Conservation (phyloP, 2,797 vertebrate species). For the Neosilurus mollespiculum region DNA sequence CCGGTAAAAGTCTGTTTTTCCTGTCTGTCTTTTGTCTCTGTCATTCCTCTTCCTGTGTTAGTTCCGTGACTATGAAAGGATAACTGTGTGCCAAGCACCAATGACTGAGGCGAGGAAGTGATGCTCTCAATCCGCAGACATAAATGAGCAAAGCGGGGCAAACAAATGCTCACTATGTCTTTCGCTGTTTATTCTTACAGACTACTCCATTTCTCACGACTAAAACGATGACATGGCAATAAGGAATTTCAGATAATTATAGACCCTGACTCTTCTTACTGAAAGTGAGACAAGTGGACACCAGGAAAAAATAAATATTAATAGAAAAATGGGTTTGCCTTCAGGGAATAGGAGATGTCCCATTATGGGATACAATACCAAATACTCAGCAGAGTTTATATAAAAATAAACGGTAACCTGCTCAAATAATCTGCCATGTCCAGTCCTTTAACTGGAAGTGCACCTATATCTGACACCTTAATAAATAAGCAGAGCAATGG, state of each 20-base stretch:
- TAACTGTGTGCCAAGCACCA: background rate
- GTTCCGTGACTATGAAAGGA: slow-evolving; percentile 13
- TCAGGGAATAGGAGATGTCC: slow-evolving; percentile 46
- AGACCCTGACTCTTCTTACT: slow-evolving; percentile 37
- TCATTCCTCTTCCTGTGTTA: slow-evolving; percentile 1
- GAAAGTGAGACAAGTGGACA: slow-evolving; percentile 40
- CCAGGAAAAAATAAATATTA: slow-evolving; percentile 28
- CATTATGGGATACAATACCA: slow-evolving; percentile 45
- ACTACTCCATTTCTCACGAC: background rate
- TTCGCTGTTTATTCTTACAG: background rate
- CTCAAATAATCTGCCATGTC: slow-evolving; percentile 36
- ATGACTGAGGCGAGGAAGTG: slow-evolving; percentile 8
- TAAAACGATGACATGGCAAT: slow-evolving; percentile 16
- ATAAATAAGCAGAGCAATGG: slow-evolving; percentile 38
- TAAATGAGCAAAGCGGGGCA: background rate
- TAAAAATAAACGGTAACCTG: slow-evolving; percentile 22
- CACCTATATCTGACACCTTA: slow-evolving; percentile 47
- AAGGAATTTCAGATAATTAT: slow-evolving; percentile 38
- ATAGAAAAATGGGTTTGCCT: slow-evolving; percentile 27
- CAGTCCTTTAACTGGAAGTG: slow-evolving; percentile 51
- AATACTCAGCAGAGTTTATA: slow-evolving; percentile 28
- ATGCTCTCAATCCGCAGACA: background rate
- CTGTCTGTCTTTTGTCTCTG: slow-evolving; percentile 17
- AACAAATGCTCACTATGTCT: background rate
- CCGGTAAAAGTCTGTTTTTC: slow-evolving; percentile 12